Evolutionary conservation across 2,113 vertebrate genomes (phyloP).

Genomic region (Hymenochirus boettgeri): DNA sequence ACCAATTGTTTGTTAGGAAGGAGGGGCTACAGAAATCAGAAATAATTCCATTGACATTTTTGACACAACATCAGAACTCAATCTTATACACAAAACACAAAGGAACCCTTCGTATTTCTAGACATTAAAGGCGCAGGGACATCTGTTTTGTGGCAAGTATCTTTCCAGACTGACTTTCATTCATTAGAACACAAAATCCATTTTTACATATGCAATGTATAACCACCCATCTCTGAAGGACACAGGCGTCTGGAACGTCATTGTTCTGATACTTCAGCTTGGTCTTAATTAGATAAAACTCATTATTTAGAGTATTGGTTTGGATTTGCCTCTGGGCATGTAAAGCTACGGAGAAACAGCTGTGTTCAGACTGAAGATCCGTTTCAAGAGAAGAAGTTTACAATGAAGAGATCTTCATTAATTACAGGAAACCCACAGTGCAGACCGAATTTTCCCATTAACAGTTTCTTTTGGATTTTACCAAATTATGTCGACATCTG

Average conservation of each 20-base stretch:
- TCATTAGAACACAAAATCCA: conserved; percentile 63
- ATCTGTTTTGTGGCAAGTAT: neutral
- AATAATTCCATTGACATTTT: too few species aligned
- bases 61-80: too few species aligned
- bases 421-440: conserved; percentile 75
- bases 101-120: too few species aligned
- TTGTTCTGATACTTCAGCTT: conserved; percentile 47
- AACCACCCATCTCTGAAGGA: conserved; percentile 31
- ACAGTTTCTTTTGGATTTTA: conserved; percentile 64
- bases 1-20: too few species aligned
- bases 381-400: conserved; percentile 62
- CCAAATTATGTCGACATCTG: conserved; percentile 75
- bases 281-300: conserved; percentile 46
- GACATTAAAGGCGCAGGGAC: too few species aligned
- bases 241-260: conserved; percentile 52
- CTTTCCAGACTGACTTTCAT: conserved; percentile 57
- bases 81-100: too few species aligned
- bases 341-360: conserved; percentile 55
- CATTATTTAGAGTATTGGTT: conserved; percentile 41
- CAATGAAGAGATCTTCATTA: conserved; percentile 69
- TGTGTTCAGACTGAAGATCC: conserved; percentile 67
- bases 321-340: conserved; percentile 41
- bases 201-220: conserved; percentile 50
- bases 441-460: conserved; percentile 75
- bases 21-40: too few species aligned